Evolutionary conservation across 2,797 vertebrate genomes (phyloP).

Genomic region (Spinibarbus caldwelli): DNA sequence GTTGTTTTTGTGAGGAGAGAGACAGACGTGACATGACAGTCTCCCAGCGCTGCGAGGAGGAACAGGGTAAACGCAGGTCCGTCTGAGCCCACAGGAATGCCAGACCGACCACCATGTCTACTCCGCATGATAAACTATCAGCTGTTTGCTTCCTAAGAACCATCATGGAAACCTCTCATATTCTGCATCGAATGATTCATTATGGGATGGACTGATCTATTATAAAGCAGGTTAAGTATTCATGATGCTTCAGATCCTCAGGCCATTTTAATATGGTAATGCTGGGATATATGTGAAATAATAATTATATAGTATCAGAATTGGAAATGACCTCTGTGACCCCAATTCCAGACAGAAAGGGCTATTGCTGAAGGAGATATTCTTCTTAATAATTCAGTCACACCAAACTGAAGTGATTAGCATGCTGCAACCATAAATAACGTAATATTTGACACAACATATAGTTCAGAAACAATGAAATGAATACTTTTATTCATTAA

Average conservation of each 20-base stretch:
- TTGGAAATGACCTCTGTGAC: not conserved
- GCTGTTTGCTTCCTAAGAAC: not conserved
- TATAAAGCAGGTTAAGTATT: not conserved
- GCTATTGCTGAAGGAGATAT: not conserved
- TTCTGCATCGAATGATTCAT: not conserved
- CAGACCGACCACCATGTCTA: not conserved
- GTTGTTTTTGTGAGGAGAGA: conserved; percentile 7
- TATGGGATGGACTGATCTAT: not conserved
- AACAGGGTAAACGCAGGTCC: conserved; percentile 13
- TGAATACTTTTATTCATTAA: not conserved
- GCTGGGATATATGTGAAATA: not conserved
- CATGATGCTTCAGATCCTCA: not conserved
- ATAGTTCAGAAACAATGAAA: not conserved
- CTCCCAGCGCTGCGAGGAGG: not conserved
- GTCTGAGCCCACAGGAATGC: conserved; percentile 29
- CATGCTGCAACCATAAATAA: not conserved
- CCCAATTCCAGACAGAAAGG: not conserved
- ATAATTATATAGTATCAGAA: not conserved
- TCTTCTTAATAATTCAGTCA: not conserved
- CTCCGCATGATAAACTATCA: not conserved
- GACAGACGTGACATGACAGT: conserved; percentile 17
- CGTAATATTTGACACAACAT: not conserved
- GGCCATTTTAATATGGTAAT: not conserved
- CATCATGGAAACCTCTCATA: not conserved
- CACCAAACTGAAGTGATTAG: not conserved